These are phyloP conservation scores for Acanthosoma haemorrhoidale DNA, from an alignment of 2,888 invertebrate species.

Conservation along the genomic window DNA sequence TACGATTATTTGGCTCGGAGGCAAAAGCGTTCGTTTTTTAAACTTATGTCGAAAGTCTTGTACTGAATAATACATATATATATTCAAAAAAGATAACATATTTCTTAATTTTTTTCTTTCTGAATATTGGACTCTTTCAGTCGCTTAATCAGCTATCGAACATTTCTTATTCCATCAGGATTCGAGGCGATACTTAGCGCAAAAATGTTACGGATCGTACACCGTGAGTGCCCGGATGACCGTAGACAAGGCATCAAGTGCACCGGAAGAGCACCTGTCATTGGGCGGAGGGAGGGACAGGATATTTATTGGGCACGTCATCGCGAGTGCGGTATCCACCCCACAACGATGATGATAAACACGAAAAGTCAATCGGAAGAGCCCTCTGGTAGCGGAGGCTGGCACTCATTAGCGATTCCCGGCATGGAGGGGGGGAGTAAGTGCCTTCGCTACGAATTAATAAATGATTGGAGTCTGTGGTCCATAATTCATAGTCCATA, in stretches of 20 bases:
- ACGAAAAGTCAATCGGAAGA: slow-evolving; percentile 1
- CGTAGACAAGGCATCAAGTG: neutral
- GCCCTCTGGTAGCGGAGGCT: neutral
- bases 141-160: too few relatives aligned
- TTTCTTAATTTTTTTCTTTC: neutral
- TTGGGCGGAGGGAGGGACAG: neutral
- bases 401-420: neutral
- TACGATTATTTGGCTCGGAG: neutral
- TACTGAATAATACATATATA: neutral
- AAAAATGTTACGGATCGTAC: too few relatives aligned
- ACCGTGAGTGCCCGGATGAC: too few relatives aligned
- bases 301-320: slow-evolving; percentile 10
- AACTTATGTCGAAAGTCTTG: neutral
- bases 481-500: neutral
- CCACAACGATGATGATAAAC: slow-evolving; percentile 4
- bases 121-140: neutral
- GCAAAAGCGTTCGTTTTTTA: neutral
- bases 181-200: too few relatives aligned
- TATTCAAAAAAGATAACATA: neutral
- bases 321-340: neutral
- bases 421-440: neutral
- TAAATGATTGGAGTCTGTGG: neutral
- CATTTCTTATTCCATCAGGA: too few relatives aligned
- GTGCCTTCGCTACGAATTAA: neutral
- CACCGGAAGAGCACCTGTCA: neutral